Conservation (phyloP, 2,888 invertebrate species). For the Cephus nigrinus region DNA sequence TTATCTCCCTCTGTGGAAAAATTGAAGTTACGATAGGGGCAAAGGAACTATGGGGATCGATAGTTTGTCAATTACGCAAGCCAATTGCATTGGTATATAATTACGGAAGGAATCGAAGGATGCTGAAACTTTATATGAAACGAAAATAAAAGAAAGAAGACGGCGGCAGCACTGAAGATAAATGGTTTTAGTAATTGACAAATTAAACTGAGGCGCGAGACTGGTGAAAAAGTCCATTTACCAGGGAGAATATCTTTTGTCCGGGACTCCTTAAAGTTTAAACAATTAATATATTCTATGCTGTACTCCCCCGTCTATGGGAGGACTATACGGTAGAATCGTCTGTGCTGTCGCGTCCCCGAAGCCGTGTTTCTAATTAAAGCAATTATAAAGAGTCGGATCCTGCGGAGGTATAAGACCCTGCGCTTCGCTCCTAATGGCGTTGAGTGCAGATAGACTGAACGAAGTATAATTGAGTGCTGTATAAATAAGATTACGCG, state of each 20-base stretch:
- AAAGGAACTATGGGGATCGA: slow-evolving; percentile 9
- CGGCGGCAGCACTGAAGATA: slow-evolving; percentile 29
- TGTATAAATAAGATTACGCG: background rate
- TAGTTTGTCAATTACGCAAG: slow-evolving; percentile 29
- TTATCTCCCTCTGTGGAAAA: background rate
- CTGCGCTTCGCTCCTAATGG: slow-evolving; percentile 12
- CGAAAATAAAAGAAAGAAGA: slow-evolving; percentile 32
- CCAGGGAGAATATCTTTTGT: background rate
- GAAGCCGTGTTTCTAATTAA: slow-evolving; percentile 39
- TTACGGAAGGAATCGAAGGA: slow-evolving; percentile 9
- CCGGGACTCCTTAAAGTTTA: background rate
- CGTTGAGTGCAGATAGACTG: slow-evolving; percentile 6
- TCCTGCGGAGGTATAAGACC: slow-evolving; percentile 17
- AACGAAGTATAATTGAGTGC: slow-evolving; percentile 40
- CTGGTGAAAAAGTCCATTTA: background rate
- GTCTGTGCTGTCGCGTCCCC: background rate
- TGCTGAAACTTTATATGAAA: slow-evolving; percentile 19
- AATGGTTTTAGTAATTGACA: slow-evolving; percentile 38
- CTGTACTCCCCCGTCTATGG: background rate
- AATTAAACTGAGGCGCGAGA: slow-evolving; percentile 29
- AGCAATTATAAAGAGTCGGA: slow-evolving; percentile 37
- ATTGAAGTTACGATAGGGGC: background rate
- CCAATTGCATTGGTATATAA: slow-evolving; percentile 38
- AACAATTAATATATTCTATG: background rate
- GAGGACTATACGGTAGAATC: background rate